Conservation (phyloP, 2,113 vertebrate species). For the Sphyrna mokarran region DNA sequence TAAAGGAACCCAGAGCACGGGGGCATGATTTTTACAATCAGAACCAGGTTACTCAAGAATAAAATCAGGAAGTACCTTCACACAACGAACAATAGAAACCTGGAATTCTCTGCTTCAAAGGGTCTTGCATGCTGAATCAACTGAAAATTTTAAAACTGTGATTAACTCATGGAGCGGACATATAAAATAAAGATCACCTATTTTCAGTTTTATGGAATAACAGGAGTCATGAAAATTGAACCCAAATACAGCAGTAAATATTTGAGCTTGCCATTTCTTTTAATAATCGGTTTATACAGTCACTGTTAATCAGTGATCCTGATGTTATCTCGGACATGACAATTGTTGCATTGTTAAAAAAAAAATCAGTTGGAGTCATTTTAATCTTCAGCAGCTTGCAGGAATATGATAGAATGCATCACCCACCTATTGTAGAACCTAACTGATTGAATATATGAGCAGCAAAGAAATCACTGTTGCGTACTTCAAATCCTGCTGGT, state of each 20-base stretch:
- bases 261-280: background rate
- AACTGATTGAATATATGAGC: background rate
- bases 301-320: background rate
- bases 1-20: background rate
- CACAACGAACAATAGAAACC: background rate
- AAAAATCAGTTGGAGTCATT: background rate
- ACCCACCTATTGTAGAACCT: background rate
- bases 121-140: background rate
- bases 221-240: background rate
- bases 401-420: background rate
- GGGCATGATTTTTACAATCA: background rate
- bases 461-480: background rate
- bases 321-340: background rate
- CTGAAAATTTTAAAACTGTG: background rate
- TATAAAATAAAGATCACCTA: background rate
- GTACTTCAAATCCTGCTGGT: background rate
- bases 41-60: background rate
- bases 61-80: background rate
- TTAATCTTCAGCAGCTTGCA: background rate
- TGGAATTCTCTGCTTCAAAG: background rate
- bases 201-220: background rate
- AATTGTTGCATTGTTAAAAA: background rate
- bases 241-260: background rate
- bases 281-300: background rate
- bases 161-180: background rate